A percentile compares a stretch with the other conserved stretches of the same genome.
These are phyloP conservation scores for Trichoplusia ni DNA, from an alignment of 1,140 invertebrate genomes.

Conservation along the genomic window DNA sequence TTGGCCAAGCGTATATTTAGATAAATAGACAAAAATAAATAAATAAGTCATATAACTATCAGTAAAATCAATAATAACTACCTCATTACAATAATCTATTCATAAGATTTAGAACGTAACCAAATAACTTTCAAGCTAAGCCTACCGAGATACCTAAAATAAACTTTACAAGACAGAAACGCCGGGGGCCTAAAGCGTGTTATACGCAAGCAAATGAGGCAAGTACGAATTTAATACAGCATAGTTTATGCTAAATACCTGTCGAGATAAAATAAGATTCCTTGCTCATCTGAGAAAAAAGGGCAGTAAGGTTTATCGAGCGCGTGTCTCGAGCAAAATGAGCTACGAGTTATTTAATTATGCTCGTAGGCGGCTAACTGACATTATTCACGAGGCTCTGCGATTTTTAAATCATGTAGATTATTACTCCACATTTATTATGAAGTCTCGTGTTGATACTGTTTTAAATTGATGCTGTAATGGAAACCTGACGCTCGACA, in stretches of 20 bases:
- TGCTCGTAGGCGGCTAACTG: conserved; percentile 3
- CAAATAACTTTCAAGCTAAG: not conserved
- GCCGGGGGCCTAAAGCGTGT: not conserved
- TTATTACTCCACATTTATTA: not conserved
- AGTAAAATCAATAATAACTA: too few relatives aligned
- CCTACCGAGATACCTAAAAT: not conserved
- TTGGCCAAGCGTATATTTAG: too few relatives aligned
- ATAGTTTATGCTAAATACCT: conserved; percentile 20
- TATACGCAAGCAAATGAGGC: not conserved
- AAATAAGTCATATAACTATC: too few relatives aligned
- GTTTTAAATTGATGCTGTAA: not conserved
- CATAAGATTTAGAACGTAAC: too few relatives aligned
- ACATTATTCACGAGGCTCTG: not conserved
- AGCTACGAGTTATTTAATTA: conserved; percentile 6
- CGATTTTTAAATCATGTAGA: not conserved
- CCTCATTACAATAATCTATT: too few relatives aligned
- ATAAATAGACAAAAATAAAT: too few relatives aligned
- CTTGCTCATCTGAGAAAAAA: conserved; percentile 10
- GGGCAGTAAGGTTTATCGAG: conserved; percentile 1
- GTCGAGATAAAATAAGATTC: conserved; percentile 19
- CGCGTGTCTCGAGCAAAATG: conserved; percentile 3
- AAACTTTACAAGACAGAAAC: not conserved
- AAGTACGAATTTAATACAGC: conserved; percentile 3
- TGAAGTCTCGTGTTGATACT: not conserved
- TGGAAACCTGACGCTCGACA: not conserved